Evolutionary conservation across 2,113 vertebrate species (phyloP), one percentile per base, ranked within the genome.

Genomic region (Myotis brandtii): DNA sequence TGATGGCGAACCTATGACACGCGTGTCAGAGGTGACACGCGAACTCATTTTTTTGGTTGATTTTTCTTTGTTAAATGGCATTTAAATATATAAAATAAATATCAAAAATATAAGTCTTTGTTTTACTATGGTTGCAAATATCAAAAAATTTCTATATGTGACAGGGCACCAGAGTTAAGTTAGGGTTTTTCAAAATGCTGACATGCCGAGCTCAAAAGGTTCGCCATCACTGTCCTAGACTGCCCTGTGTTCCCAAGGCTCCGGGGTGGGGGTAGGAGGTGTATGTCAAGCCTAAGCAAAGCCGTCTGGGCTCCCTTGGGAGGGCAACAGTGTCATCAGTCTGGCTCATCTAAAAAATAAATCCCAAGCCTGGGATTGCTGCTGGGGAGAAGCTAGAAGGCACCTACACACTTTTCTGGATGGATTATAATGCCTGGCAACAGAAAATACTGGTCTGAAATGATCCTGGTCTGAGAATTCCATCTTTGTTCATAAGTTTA

Each of bases 361-460:
- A 10, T 5, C 3, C 32, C 52, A 85, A 62, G 10, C 7, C 66
- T 62, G 59, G 20, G 30, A 82, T 12, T 80, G 48, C 11, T 95
- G 21, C 86, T 7, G 3, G 30, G 21, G 48, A 73, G 90, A 86
- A 70, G 67, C 3, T 16, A 2, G 37, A 72, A 86, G 81, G 62
- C 62, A 54, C 9, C n/a, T 10, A 91, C 12, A 52, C 3, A 27
- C 2, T 43, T 16, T 85, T 76, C 70, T 84, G 54, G 64, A 54
- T 69, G 17, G n/a, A 64, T 77, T 67, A 40, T 40, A 84, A 77
- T 52, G 34, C 40, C 73, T 84, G 32, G 0, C 9, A 40, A 72
- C 9, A 84, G 12, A 23, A 95, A 95, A 69, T 52, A 76, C 27
- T 95, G 54, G 69, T 86, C 93, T 88, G 92, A 97, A 98, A 97